Evolutionary conservation across 2,888 invertebrate genomes (phyloP).

Genomic region (Nomada fabriciana): DNA sequence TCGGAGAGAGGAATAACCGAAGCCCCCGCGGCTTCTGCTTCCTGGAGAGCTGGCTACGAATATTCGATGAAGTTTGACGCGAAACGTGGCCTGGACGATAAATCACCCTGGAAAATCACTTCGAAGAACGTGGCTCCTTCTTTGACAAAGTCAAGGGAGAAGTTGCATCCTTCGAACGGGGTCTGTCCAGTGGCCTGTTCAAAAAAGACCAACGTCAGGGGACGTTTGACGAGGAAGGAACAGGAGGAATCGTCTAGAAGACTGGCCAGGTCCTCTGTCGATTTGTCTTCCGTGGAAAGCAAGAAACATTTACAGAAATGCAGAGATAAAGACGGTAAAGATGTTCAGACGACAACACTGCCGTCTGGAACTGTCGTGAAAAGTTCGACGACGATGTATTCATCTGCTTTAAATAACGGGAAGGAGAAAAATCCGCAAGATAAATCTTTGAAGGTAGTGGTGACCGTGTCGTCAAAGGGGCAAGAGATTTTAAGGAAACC

Average conservation of each 20-base stretch:
- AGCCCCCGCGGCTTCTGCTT: not conserved
- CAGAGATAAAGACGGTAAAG: conserved; percentile 63
- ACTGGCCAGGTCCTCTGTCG: conserved; percentile 78
- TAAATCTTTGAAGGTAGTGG: conserved; percentile 84
- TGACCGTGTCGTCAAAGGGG: conserved; percentile 82
- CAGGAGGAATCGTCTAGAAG: conserved; percentile 75
- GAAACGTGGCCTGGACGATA: conserved; percentile 16
- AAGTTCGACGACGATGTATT: conserved; percentile 82
- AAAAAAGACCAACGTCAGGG: conserved; percentile 42
- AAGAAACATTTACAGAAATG: conserved; percentile 72
- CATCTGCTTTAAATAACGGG: conserved; percentile 77
- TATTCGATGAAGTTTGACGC: conserved; percentile 6
- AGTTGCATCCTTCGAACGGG: not conserved
- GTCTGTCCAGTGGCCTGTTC: not conserved
- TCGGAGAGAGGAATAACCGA: conserved; percentile 4
- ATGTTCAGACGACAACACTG: conserved; percentile 47
- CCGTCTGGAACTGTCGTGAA: conserved; percentile 82
- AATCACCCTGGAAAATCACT: not conserved
- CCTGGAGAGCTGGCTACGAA: conserved; percentile 24
- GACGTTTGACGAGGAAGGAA: conserved; percentile 74
- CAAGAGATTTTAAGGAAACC: conserved; percentile 79
- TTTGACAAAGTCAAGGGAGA: not conserved
- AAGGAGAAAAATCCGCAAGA: conserved; percentile 78
- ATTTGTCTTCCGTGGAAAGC: conserved; percentile 86
- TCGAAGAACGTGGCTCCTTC: conserved; percentile 16